These are phyloP conservation scores for Ariopsis seemanni DNA, from an alignment of 2,113 vertebrate species.

Conservation along the genomic window DNA sequence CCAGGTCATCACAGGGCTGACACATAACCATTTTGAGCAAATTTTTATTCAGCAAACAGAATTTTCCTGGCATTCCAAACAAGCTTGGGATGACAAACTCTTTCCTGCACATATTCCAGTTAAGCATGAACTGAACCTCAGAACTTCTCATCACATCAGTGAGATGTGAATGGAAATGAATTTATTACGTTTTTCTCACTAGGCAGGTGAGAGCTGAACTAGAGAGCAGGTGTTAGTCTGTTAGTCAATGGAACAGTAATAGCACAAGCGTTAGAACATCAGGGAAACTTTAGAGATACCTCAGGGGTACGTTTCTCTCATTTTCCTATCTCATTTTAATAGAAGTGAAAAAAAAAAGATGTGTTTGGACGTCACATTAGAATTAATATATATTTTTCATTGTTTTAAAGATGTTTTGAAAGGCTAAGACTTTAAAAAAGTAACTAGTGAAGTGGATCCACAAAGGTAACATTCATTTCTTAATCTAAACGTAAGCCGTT, in stretches of 20 bases:
- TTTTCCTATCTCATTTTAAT: not conserved
- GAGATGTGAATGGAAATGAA: slow-evolving; percentile 32
- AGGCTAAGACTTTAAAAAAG: not conserved
- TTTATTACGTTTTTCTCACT: not conserved
- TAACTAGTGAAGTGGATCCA: not conserved
- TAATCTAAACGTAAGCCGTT: not conserved
- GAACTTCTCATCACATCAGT: slow-evolving; percentile 29
- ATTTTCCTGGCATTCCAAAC: not conserved
- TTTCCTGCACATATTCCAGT: slow-evolving; percentile 21
- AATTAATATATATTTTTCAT: not conserved
- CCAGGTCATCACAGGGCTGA: too few relatives aligned
- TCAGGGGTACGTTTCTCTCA: not conserved
- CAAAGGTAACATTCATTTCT: not conserved
- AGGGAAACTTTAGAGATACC: not conserved
- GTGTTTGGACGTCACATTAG: not conserved
- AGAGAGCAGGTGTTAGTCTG: not conserved
- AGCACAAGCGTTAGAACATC: not conserved
- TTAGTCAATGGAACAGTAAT: not conserved
- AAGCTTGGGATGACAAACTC: not conserved
- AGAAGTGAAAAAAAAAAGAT: not conserved
- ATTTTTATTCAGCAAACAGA: not conserved
- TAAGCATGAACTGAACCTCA: slow-evolving; percentile 19
- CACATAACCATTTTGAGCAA: not conserved
- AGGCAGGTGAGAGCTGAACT: slow-evolving; percentile 18
- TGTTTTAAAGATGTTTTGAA: not conserved